Base-by-base conservation (phyloP, 2,888 invertebrate genomes). In the Drosophila lacicola region DNA sequence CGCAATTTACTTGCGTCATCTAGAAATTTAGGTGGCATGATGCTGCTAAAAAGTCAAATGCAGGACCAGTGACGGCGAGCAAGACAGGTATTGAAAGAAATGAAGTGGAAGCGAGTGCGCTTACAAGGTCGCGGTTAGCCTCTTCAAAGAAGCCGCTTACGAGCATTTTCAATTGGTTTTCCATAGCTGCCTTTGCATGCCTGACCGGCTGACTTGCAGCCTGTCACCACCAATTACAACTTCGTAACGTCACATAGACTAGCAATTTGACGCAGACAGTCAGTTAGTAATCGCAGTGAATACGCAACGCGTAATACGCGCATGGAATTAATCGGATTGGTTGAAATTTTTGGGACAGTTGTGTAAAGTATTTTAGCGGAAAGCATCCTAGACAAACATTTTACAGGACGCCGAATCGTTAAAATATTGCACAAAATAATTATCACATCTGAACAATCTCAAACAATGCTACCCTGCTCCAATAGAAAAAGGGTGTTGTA, bases 1-100 rank as follows among this genome's bases (percentile, higher is more conserved):
- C 72, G 71, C 85, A 84, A 84, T 78, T 84, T 78, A 81, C 79
- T 87, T 89, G 74, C 87, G 88, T 89, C 82, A 87, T 89, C 78
- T 77, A 74, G 77, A 78, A 89, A 89, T 82, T 88, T 89, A 85
- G 75, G 78, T 78, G 83, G 74, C 86, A 89, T 89, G 86, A 88
- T 88, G 79, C 70, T 81, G 88, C 85, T 78, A 67, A 89, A 88
- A 81, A 50, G 36, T 5, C 17, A 57, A 55, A 42, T 3, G 53
- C 47, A 44, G 39, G 54, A 45, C 36, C 11, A 6, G 29, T n/a
- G 19, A 44, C 10, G 10, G 14, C 36, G 13, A 17, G 19, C 17
- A n/a, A 9, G 10, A 36, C 57, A 42, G n/a, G 21, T 14, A 36
- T 37, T 21, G 33, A 17, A 4, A 42, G 33, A 41, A 34, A 46